Base-by-base conservation (phyloP, 2,113 vertebrate species). In the Tonatia bakeri region DNA sequence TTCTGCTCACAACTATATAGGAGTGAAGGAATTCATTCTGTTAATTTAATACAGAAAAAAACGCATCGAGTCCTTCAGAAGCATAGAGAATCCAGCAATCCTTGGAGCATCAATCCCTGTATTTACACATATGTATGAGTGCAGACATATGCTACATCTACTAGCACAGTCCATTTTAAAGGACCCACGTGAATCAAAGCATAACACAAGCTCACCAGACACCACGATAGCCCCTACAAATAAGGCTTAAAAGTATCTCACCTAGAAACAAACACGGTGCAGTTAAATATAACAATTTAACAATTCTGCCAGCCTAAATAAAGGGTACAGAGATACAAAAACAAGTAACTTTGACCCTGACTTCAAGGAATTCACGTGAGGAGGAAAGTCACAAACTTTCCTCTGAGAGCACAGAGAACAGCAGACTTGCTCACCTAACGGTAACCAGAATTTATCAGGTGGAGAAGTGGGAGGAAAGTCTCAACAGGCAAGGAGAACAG, bases 311-410 rank as follows among this genome's bases (percentile, higher is more conserved):
- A 95, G 33, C 31, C 64, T 65, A 77, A 76, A 92, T 54, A 81
- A 95, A 96, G 13, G 43, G 11, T 83, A 90, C 54, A 95, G 82
- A 91, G 31, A 95, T 33, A 94, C 13, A 90, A 87, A 96, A 93
- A 88, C 6, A 1, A 92, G 5, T 87, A 94, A 81, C 24, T 93
- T 88, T 61, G 73, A 17, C 54, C 73, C 70, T 86, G 28, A 73
- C 40, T 67, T 90, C 45, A 94, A 96, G 72, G 64, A 88, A 86
- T 72, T 96, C 80, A 87, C 33, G 64, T 75, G 19, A 56, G 7
- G 19, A 9, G 26, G n/a, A 31, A 64, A 90, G 65, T 38, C 80
- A 96, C n/a, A n/a, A n/a, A n/a, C n/a, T n/a, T n/a, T n/a, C n/a
- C 47, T 94, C 61, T 83, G 33, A 73, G 90, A 94, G 70, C 45